Percentiles rank a stretch among this genome's conserved stretches.
phyloP scores from a whole-genome alignment of 2,797 vertebrate genomes.

The Chrysocyon brachyurus region DNA sequence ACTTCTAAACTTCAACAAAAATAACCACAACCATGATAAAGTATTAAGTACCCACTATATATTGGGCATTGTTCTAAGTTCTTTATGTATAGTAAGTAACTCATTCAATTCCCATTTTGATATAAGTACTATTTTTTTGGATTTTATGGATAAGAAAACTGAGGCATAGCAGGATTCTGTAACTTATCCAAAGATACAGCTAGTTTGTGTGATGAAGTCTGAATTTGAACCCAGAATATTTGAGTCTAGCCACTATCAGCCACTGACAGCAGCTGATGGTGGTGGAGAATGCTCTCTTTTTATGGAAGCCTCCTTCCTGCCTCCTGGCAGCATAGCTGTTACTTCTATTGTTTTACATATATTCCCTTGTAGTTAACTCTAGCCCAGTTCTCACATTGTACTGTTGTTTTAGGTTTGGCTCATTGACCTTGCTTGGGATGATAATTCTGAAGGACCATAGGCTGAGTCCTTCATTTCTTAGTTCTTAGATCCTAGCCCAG shows the following conservation, averaged over 20 bases:
- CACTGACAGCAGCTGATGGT: background rate
- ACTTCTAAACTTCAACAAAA: background rate
- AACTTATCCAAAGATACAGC: background rate
- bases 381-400: background rate
- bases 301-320: background rate
- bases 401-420: background rate
- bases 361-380: background rate
- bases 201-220: background rate
- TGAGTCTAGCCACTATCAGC: background rate
- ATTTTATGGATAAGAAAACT: background rate
- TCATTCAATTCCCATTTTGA: background rate
- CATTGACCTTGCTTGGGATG: background rate
- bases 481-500: background rate
- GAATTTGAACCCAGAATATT: background rate
- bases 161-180: background rate
- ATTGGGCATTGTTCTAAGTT: background rate
- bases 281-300: background rate
- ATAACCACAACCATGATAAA: background rate
- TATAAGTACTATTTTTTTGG: background rate
- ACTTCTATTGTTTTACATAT: background rate
- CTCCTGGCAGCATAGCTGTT: background rate
- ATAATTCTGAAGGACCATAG: background rate
- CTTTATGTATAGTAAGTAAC: background rate
- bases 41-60: background rate
- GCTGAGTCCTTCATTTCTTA: background rate